Evolutionary conservation across 1,140 invertebrate species (phyloP).

Genomic region (Drosophila arizonae): DNA sequence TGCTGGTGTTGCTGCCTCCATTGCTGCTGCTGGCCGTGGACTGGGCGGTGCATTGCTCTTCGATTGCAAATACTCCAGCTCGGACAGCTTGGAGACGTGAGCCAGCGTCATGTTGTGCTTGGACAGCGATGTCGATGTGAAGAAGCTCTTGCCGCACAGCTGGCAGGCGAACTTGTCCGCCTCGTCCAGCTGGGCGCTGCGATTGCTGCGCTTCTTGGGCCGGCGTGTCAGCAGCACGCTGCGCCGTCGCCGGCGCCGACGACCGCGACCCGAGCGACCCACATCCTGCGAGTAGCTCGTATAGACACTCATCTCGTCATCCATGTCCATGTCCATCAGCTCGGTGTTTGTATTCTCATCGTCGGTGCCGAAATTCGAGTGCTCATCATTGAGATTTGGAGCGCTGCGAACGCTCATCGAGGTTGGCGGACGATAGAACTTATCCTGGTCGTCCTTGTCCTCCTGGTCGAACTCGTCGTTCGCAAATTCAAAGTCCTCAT

Average conservation of each 20-base stretch:
- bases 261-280: conserved; percentile 55
- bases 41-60: conserved; percentile 56
- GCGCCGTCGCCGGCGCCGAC: conserved; percentile 50
- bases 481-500: conserved; percentile 75
- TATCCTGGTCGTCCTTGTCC: conserved; percentile 54
- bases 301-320: conserved; percentile 80
- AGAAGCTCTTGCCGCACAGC: conserved; percentile 84
- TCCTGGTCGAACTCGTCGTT: conserved; percentile 76
- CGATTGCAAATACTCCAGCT: conserved; percentile 83
- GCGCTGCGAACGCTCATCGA: conserved; percentile 81
- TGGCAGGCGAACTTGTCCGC: conserved; percentile 76
- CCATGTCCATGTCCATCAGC: conserved; percentile 81
- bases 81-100: conserved; percentile 84
- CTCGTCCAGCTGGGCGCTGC: conserved; percentile 33
- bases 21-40: conserved; percentile 5
- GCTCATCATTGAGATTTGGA: conserved; percentile 76
- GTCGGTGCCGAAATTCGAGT: conserved; percentile 69
- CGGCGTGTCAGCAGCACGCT: conserved; percentile 71
- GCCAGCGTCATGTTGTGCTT: conserved; percentile 84
- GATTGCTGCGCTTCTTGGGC: conserved; percentile 61
- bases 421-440: conserved; percentile 71
- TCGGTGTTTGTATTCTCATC: conserved; percentile 80
- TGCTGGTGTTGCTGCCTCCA: background rate
- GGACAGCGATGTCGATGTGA: conserved; percentile 80
- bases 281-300: conserved; percentile 79